Percentiles rank a stretch among this genome's conserved stretches.
Evolutionary conservation across 2,113 vertebrate species (phyloP).

Genomic region (Python bivittatus): DNA sequence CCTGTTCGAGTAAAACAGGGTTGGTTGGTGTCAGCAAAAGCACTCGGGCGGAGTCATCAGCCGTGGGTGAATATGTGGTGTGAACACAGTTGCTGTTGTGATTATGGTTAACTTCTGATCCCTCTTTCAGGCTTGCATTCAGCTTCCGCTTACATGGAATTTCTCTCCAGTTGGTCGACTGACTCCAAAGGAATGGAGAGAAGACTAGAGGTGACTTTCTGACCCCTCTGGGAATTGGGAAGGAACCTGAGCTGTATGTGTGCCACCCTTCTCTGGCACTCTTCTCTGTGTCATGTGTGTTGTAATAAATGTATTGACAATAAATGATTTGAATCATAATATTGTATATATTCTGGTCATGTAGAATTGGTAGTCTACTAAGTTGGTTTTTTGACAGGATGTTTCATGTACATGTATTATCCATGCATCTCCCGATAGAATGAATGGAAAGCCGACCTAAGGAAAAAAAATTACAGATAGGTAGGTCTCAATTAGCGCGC

Average conservation of each 20-base stretch:
- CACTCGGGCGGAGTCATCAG: not conserved
- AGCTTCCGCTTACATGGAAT: slow-evolving; percentile 86
- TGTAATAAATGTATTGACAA: slow-evolving; percentile 76
- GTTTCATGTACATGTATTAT: not conserved
- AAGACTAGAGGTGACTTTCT: slow-evolving; percentile 24
- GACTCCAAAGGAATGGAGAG: slow-evolving; percentile 84
- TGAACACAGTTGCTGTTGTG: not conserved
- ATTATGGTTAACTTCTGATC: not conserved
- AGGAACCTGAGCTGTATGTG: slow-evolving; percentile 33
- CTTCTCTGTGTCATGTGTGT: slow-evolving; percentile 15
- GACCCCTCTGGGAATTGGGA: not conserved
- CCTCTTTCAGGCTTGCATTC: slow-evolving; percentile 80
- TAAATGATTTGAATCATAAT: not conserved
- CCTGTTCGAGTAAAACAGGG: not conserved
- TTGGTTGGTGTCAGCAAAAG: not conserved
- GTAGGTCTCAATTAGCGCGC: not conserved
- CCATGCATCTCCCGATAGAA: not conserved
- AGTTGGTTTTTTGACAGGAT: not conserved
- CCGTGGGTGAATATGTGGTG: not conserved
- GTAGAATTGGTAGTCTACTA: not conserved
- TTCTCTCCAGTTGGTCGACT: slow-evolving; percentile 88
- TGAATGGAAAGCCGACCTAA: not conserved
- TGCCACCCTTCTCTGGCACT: slow-evolving; percentile 54
- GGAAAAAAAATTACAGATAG: not conserved
- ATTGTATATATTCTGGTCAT: not conserved